Evolutionary conservation across 2,113 vertebrate species (phyloP).

Genomic region (Chauna torquata): DNA sequence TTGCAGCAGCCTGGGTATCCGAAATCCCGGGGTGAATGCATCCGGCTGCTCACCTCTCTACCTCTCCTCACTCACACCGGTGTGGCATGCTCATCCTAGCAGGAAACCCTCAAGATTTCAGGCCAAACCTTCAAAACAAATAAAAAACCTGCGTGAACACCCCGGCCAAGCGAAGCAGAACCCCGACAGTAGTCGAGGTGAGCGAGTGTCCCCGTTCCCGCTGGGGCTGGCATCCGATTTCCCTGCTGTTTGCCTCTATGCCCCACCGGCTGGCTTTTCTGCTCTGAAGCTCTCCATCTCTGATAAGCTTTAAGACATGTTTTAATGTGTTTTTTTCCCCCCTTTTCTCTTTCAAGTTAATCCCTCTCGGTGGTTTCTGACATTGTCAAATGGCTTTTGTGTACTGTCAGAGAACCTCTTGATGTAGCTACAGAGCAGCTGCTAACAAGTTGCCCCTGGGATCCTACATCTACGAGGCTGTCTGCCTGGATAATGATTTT

Average conservation of each 20-base stretch:
- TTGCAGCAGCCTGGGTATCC: too few species aligned
- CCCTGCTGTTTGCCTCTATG: not conserved
- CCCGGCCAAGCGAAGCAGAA: not conserved
- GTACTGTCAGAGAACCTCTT: not conserved
- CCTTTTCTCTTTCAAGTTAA: constrained; percentile 1
- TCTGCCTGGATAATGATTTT: constrained; percentile 44
- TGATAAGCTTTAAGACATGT: not conserved
- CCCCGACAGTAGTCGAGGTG: fast-evolving
- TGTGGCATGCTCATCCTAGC: not conserved
- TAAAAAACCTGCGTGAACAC: not conserved
- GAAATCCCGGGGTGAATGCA: not conserved
- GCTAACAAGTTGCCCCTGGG: constrained; percentile 44
- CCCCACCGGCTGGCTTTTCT: not conserved
- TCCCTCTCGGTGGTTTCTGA: constrained; percentile 21
- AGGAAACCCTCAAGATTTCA: not conserved
- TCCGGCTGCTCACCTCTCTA: not conserved
- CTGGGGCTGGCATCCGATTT: not conserved
- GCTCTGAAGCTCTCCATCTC: not conserved
- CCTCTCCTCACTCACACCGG: not conserved
- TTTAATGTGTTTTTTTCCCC: not conserved
- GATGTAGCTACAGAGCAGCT: constrained; percentile 45
- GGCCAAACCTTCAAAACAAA: constrained; percentile 9
- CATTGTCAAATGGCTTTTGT: constrained; percentile 33
- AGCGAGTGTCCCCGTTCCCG: not conserved
- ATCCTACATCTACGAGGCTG: constrained; percentile 21